Conservation (phyloP, 2,113 vertebrate genomes). For the Boleophthalmus pectinirostris region DNA sequence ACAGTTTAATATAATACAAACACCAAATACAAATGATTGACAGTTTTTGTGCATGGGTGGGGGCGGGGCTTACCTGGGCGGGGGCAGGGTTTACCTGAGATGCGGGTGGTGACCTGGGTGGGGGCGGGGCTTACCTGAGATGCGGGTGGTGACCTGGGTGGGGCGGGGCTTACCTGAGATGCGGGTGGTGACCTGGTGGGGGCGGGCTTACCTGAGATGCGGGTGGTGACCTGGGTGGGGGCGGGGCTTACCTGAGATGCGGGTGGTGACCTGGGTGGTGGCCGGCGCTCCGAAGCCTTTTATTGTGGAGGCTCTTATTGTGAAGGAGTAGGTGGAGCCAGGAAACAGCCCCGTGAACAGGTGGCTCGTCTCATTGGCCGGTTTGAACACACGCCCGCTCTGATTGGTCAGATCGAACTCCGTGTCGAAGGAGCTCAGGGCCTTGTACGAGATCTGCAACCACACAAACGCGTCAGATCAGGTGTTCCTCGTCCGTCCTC, state of each 20-base stretch:
- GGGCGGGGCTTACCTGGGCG: no score
- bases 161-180: no score
- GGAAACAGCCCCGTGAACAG: constrained; percentile 89
- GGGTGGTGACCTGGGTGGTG: constrained; percentile 93
- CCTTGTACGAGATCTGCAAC: constrained; percentile 93
- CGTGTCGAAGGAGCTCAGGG: constrained; percentile 96
- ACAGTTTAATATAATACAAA: no score
- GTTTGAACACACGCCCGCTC: constrained; percentile 91
- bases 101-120: constrained; percentile 96
- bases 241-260: constrained; percentile 88
- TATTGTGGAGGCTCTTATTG: constrained; percentile 91
- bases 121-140: no score
- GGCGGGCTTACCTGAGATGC: no score
- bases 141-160: no score
- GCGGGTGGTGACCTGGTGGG: no score
- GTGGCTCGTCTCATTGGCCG: constrained; percentile 92
- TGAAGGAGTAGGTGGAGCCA: constrained; percentile 96
- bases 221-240: no score
- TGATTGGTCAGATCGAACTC: constrained; percentile 96
- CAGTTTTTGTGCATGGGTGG: no score
- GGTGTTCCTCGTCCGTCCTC: no score
- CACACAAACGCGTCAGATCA: not conserved
- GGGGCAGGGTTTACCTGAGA: constrained; percentile 87
- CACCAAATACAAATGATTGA: no score
- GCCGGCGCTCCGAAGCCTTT: constrained; percentile 93